These are phyloP conservation scores for Cinclus cinclus DNA, from an alignment of 2,113 vertebrate genomes.

Conservation along the genomic window DNA sequence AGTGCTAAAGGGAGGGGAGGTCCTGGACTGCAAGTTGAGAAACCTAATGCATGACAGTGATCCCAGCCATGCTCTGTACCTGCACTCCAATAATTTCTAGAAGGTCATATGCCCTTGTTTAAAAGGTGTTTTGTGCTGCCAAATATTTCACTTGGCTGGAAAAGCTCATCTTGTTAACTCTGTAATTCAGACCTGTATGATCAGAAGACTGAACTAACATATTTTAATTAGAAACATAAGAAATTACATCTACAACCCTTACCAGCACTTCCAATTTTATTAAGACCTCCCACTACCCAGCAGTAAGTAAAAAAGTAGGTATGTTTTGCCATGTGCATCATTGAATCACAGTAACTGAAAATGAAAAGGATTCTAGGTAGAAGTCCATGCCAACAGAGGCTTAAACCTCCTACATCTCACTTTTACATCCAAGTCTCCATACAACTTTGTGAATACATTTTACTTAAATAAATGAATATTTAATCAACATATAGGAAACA, in stretches of 20 bases:
- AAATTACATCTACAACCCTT: neutral
- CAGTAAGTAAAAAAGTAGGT: neutral
- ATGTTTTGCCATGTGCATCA: neutral
- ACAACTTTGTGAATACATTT: neutral
- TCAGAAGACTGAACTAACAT: neutral
- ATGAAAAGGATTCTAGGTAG: neutral
- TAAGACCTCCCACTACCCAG: neutral
- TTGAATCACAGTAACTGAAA: neutral
- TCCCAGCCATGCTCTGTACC: neutral
- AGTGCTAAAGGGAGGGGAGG: neutral
- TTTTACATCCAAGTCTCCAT: neutral
- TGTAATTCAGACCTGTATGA: neutral
- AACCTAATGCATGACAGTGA: neutral
- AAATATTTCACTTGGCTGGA: neutral
- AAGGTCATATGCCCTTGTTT: neutral
- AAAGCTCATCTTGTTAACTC: neutral
- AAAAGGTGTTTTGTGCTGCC: neutral
- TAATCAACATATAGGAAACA: neutral
- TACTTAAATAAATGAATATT: neutral
- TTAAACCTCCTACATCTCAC: neutral
- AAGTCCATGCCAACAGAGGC: neutral
- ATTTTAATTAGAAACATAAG: neutral
- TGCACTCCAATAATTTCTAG: neutral
- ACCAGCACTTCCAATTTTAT: neutral
- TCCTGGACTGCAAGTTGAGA: neutral